Evolutionary conservation across 2,888 invertebrate species (phyloP), one percentile per base, ranked within the genome.

Genomic region (Harpagoxenus sublaevis): DNA sequence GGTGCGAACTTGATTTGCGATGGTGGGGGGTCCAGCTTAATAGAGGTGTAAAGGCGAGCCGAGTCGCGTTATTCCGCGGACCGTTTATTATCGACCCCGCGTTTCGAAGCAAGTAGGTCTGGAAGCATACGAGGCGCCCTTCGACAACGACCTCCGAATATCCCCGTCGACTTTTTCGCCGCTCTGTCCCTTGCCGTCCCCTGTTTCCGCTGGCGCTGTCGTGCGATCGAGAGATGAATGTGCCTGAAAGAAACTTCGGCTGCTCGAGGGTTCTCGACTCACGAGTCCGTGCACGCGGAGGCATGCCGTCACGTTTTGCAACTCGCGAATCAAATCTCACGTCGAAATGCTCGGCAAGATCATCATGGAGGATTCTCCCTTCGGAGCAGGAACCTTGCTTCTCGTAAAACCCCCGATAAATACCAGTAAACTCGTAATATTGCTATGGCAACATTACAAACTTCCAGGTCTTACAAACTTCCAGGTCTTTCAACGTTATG

Each of bases 161-260:
- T 86, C 65, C 48, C 48, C 51, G 55, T 35, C 83, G 45, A 63
- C 42, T 28, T 71, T 53, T 73, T 51, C 31, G 23, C 23, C 23
- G 60, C 18, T 42, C 15, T 31, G 15, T 70, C 70, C 42, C 51
- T 51, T 18, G 23, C 70, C 23, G 9, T 28, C 35, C 9, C 6
- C 42, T 5, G 60, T 63, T 65, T 51, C 39, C 45, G 10, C 23
- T 2, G 70, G 70, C 79, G 12, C 66, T 66, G 89, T 87, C 87
- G 84, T 87, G 53, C 84, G 89, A 89, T 88, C 89, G 85, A 89
- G 89, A 89, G 89, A 89, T 89, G 89, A 88, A 88, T 85, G 65
- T 39, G 62, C 28, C 83, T 87, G 84, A 89, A 87, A 89, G 85
- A 84, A 81, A 84, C 82, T 83, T 82, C 23, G 66, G 57, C 31